Base-by-base conservation (phyloP, 2,888 invertebrate species). In the Tiliacea aurago region DNA sequence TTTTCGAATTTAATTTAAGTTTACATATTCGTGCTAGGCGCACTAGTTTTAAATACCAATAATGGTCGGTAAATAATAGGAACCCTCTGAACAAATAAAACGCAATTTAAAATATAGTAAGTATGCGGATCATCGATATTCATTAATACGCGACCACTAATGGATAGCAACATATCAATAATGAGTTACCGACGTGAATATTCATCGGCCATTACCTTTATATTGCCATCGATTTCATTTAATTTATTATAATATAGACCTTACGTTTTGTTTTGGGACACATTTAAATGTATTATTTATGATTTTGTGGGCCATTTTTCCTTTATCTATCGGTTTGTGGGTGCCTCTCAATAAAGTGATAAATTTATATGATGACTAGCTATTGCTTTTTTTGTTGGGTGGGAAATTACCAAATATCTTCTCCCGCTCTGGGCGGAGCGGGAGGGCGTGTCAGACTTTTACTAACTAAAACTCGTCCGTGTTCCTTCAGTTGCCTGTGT, bases 151-250 rank as follows among this genome's bases (percentile, higher is more conserved):
- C 61, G 55, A 64, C 68, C 80, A 78, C 81, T 83, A 86, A 86
- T 86, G 86, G 86, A 80, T 59, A 75, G 78, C 76, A 81, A 81
- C 77, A 79, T 80, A 81, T 80, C 80, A 81, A 84, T 83, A 84
- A 78, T 74, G 80, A 80, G 77, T 79, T 73, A 78, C 75, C 76
- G 76, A 80, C 41, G 72, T 74, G 74, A 76, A 84, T 84, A 86
- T 81, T 86, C 74, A 86, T 64, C 71, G 63, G 66, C 47, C 76
- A 83, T 85, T 85, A 76, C 70, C 67, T 78, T 68, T 53, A 61
- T 76, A 80, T 73, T 72, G 73, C 62, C 61, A 63, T 65, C 45
- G 63, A 83, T 53, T 76, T 51, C 51, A 41, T 45, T 69, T 70
- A 66, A 78, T 83, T 70, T 70, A 70, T 70, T 72, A 74, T 72